Evolutionary conservation across 1,140 invertebrate species (phyloP).

Genomic region (Harpegnathos saltator): DNA sequence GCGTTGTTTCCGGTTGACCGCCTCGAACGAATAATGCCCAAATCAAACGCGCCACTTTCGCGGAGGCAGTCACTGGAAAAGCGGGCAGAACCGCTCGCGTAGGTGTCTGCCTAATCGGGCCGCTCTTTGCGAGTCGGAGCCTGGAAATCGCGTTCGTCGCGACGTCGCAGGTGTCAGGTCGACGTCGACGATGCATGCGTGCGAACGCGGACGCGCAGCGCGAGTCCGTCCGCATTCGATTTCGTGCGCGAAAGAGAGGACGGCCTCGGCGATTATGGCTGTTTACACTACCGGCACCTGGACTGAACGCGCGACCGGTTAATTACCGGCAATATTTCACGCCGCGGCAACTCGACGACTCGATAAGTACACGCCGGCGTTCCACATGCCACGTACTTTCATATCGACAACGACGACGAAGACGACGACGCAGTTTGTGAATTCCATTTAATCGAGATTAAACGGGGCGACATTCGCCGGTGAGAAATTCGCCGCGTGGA

Average conservation of each 20-base stretch:
- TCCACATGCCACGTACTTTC: conserved; percentile 6
- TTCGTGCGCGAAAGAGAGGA: conserved; percentile 20
- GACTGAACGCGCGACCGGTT: conserved; percentile 47
- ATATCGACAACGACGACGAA: conserved; percentile 4
- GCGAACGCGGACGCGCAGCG: not conserved
- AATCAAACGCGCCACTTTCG: conserved; percentile 60
- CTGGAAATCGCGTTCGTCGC: not conserved
- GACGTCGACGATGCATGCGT: not conserved
- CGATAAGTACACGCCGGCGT: conserved; percentile 53
- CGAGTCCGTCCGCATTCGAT: conserved; percentile 36
- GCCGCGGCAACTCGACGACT: conserved; percentile 43
- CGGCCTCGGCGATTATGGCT: conserved; percentile 5
- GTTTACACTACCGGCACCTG: conserved; percentile 46
- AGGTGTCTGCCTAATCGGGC: no score
- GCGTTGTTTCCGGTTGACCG: conserved; percentile 60
- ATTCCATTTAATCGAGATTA: not conserved
- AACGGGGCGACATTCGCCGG: not conserved
- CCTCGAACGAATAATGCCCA: conserved; percentile 22
- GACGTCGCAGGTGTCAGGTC: conserved; percentile 16
- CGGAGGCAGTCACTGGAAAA: conserved; percentile 15
- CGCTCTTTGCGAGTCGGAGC: no score
- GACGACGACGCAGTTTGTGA: not conserved
- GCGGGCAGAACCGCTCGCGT: no score
- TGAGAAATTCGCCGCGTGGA: no score
- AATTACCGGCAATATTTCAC: conserved; percentile 53